Percentiles rank a stretch among this genome's conserved stretches.
These are phyloP conservation scores for Escarpia spicata DNA, from an alignment of 2,888 invertebrate genomes.

Conservation along the genomic window DNA sequence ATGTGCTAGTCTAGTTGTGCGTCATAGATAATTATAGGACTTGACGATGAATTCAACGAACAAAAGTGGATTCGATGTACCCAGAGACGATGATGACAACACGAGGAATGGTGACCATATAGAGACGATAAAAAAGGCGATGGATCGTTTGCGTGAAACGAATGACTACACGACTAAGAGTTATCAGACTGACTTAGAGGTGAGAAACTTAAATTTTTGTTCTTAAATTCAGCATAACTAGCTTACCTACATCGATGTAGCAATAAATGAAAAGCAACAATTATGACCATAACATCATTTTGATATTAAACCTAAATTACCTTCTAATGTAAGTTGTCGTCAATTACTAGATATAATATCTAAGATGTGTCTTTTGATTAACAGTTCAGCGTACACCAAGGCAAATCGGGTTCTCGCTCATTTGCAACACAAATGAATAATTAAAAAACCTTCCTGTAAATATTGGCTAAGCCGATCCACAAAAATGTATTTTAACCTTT, in stretches of 20 bases:
- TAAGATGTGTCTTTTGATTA: no score
- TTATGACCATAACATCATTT: no score
- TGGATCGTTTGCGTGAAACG: not conserved
- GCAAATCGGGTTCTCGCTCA: no score
- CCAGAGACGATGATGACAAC: not conserved
- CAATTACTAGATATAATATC: no score
- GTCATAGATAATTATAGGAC: not conserved
- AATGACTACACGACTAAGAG: not conserved
- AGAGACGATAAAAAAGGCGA: not conserved
- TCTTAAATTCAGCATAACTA: not conserved
- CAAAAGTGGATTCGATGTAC: not conserved
- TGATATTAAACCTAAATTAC: no score
- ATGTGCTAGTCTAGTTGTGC: not conserved
- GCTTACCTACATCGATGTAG: not conserved
- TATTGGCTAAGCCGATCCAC: no score
- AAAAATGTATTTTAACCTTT: no score
- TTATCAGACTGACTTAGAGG: not conserved
- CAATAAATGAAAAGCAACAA: not conserved
- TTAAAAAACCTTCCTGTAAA: no score
- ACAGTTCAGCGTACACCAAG: no score
- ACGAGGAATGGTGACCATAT: not conserved
- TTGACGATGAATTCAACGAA: not conserved
- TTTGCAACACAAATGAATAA: no score
- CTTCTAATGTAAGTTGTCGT: no score
- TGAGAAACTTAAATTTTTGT: not conserved